Conservation (phyloP, 2,888 invertebrate genomes). For the Tryphoninae sp. region DNA sequence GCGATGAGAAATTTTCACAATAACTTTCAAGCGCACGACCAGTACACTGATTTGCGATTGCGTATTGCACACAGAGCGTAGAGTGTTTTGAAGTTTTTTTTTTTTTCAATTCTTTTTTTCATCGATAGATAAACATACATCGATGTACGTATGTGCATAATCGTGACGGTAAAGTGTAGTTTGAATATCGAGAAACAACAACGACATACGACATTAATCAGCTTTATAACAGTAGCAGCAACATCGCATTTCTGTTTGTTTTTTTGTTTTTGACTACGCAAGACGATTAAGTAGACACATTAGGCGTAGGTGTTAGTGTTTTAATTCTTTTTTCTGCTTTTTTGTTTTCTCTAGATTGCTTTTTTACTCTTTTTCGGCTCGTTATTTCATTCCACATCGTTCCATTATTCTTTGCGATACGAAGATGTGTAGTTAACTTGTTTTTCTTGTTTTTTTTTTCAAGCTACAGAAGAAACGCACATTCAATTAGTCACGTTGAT, state of each 20-base stretch:
- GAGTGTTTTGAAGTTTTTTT: not conserved
- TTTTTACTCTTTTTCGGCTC: constrained; percentile 37
- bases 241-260: constrained; percentile 70
- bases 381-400: not conserved
- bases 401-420: constrained; percentile 12
- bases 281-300: constrained; percentile 65
- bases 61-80: not conserved
- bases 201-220: constrained; percentile 80
- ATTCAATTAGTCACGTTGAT: constrained; percentile 12
- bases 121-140: not conserved
- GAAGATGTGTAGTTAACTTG: constrained; percentile 2
- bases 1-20: constrained; percentile 32
- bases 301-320: constrained; percentile 63
- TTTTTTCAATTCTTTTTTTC: not conserved
- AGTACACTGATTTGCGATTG: constrained; percentile 16
- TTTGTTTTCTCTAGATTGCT: constrained; percentile 51
- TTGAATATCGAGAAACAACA: constrained; percentile 80
- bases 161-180: constrained; percentile 31
- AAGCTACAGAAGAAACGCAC: constrained; percentile 36
- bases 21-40: constrained; percentile 32
- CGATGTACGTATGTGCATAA: constrained; percentile 16
- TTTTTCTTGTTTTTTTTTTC: not conserved
- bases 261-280: constrained; percentile 54
- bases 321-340: constrained; percentile 59
- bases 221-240: constrained; percentile 76